Base-by-base conservation (phyloP, 2,888 invertebrate species). In the Habroteleia sp. region DNA sequence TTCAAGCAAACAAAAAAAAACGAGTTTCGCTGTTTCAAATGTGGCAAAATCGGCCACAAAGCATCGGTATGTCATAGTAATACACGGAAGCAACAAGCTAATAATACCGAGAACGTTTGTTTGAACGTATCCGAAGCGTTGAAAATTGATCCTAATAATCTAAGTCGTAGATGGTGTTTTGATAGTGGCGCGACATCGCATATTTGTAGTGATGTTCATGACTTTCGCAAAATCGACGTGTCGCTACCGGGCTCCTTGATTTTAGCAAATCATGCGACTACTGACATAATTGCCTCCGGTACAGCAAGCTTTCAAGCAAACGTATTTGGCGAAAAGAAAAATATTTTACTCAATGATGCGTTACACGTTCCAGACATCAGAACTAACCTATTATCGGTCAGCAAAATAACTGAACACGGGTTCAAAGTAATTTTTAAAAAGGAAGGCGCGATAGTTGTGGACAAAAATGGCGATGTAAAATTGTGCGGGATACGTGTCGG, bases 381-480 rank as follows among this genome's bases (percentile, higher is more conserved):
- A 10, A 20, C 37, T 6, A 41, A 41, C 23, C 6, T 41, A 3
- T 20, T 41, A 6, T 41, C 39, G 1, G 20, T 41, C 7, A 10
- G 39, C n/a, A 16, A 17, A 37, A 16, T 37, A 1, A 37, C 17
- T 3, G 37, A 37, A n/a, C n/a, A 17, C n/a, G 37, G 37, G 1
- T 37, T 16, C 16, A 17, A 37, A 1, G 16, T 37, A 3, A 7
- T 37, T n/a, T 37, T 17, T 3, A 4, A 7, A 3, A 16, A 37
- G 17, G 16, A 37, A 7, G 7, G 3, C 2, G 37, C 37, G 16
- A 37, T 3, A 0, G 16, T 37, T 7, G 1, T 16, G 3, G 16
- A 35, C n/a, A 35, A 11, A 11, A 6, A 13, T 1, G 33, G 33
- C 3, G n/a, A 37, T 4, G n/a, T 16, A 0, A n/a, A 16, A 37